Conservation (phyloP, 2,113 vertebrate species). For the Ardeotis arabs region DNA sequence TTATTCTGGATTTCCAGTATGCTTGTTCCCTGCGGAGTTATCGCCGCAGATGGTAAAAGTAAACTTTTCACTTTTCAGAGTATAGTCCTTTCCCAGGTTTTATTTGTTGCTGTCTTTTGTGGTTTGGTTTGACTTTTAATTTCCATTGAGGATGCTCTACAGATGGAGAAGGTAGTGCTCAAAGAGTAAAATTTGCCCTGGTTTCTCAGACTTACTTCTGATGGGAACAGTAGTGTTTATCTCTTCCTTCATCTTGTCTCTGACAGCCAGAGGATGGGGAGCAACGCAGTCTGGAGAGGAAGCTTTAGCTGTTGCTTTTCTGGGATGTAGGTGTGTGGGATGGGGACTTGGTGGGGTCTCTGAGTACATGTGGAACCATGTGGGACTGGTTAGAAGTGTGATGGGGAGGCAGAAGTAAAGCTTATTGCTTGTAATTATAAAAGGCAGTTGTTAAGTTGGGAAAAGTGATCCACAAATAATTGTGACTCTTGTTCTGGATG, state of each 20-base stretch:
- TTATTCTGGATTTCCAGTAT: not conserved
- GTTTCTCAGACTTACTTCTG: not conserved
- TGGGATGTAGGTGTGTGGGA: not conserved
- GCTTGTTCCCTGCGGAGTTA: not conserved
- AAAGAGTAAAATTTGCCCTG: not conserved
- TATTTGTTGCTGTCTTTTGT: not conserved
- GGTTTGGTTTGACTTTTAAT: not conserved
- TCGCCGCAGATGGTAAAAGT: conserved; percentile 5
- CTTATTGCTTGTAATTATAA: not conserved
- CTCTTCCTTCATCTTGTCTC: not conserved
- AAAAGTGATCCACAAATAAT: not conserved
- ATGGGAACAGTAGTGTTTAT: not conserved
- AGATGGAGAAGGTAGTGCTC: not conserved
- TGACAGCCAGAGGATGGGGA: not conserved
- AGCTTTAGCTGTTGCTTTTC: not conserved
- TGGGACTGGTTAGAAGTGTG: not conserved
- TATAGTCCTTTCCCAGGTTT: not conserved
- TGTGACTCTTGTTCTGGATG: not conserved
- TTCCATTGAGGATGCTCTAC: not conserved
- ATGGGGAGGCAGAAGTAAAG: not conserved
- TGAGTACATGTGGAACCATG: not conserved
- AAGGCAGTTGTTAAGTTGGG: not conserved
- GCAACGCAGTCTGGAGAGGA: fast-evolving
- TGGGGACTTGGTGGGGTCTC: not conserved
- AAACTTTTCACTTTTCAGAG: not conserved